Evolutionary conservation across 1,140 invertebrate species (phyloP), one percentile per base, ranked within the genome.

Genomic region (Bombus picipes): DNA sequence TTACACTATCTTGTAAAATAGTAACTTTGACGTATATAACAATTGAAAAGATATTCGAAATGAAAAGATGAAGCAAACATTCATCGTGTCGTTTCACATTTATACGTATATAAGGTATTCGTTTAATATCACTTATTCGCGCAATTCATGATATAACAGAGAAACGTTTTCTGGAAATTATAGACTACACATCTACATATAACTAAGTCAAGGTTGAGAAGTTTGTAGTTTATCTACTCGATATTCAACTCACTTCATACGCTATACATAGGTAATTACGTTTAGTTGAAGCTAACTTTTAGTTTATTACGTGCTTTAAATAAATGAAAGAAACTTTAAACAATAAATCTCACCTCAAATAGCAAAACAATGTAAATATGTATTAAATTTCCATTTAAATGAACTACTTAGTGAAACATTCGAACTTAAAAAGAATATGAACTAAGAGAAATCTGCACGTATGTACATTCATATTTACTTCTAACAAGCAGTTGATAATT

Each of bases 181-280:
- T 12, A 82, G 9, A 25, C 18, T 22, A 8, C 5, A 53, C 18
- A 53, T 8, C 18, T 22, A 22, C 47, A 25, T 43, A 25, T n/a
- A 34, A 75, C 32, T 66, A 75, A 83, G 81, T 32, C 81, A 83
- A 83, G 81, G 81, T 62, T 62, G 25, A 2, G 25, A 66, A 75
- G 41, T 75, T 9, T 13, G 22, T 34, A 57, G 32, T 9, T 22
- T 8, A 15, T 25, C 13, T 25, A 47, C 57, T 53, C 47, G 47
- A 22, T 13, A 22, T 32, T 47, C 37, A 18, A 53, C 37, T 9
- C 13, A 53, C 5, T 53, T 53, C 47, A 53, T 75, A 75, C 47
- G 9, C 15, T 37, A 25, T 65, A 41, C 43, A 22, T 22, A 22
- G 1, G 15, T 18, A 47, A 18, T 18, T 47, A 47, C 3, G 1